Evolutionary conservation across 2,888 invertebrate genomes (phyloP).

Genomic region (Dryococelus australis): DNA sequence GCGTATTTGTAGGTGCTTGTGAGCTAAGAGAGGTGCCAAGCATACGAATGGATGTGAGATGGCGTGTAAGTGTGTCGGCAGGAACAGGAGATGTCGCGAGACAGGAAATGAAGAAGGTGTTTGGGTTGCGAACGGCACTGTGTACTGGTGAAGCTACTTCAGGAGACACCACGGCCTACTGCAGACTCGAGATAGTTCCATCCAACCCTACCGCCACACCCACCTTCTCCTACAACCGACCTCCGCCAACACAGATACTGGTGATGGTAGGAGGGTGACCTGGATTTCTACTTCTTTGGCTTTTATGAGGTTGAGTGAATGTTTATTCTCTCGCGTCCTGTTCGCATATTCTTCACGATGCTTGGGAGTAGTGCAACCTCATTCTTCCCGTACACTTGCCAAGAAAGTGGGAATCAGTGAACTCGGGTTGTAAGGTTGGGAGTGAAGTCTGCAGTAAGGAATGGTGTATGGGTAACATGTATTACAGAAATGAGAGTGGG

Average conservation of each 20-base stretch:
- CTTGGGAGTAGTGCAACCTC: no score
- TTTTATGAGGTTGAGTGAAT: not conserved
- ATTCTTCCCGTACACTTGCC: no score
- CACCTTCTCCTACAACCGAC: no score
- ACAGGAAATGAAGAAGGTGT: not conserved
- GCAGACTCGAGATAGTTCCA: not conserved
- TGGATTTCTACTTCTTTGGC: not conserved
- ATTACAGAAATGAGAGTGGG: no score
- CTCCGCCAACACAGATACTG: not conserved
- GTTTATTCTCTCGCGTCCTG: not conserved
- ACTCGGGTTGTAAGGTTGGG: no score
- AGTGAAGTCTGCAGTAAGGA: no score
- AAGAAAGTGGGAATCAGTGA: no score
- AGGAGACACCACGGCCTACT: not conserved
- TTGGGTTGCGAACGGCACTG: not conserved
- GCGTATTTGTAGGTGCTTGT: no score
- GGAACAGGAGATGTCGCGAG: not conserved
- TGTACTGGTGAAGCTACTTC: not conserved
- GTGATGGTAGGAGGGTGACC: not conserved
- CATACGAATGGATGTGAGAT: not conserved
- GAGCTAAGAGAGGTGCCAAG: no score
- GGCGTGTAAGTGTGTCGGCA: not conserved
- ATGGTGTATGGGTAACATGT: no score
- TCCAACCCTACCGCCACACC: not conserved
- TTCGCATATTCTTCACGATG: no score